phyloP scores from a whole-genome alignment of 2,113 vertebrate species.

The Garra rufa region DNA sequence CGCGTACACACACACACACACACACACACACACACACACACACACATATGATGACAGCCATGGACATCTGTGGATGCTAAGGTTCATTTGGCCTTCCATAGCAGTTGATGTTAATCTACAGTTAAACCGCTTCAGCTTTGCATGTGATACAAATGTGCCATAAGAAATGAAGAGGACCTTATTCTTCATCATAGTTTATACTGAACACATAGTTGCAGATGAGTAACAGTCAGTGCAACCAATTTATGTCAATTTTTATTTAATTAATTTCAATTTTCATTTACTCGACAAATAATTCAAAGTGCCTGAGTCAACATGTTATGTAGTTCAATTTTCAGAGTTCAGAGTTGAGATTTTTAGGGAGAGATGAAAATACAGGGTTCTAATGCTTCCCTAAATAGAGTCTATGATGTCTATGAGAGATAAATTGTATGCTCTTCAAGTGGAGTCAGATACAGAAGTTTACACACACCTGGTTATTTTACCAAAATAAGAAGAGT shows the following conservation, averaged over 20 bases:
- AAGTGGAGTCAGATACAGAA: no score
- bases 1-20: constrained; percentile 30
- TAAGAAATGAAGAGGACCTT: neutral
- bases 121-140: constrained; percentile 36
- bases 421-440: no score
- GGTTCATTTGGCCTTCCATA: constrained; percentile 50
- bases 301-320: neutral
- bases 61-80: constrained; percentile 49
- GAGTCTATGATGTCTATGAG: no score
- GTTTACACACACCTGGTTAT: no score
- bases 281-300: neutral
- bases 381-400: neutral
- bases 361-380: neutral
- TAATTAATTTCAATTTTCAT: no score
- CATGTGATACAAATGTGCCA: neutral
- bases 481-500: no score
- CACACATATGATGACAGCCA: constrained; percentile 33
- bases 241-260: neutral
- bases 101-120: no score
- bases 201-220: neutral
- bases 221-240: neutral
- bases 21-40: no score
- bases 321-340: neutral
- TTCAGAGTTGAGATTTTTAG: neutral
- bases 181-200: neutral